Evolutionary conservation across 1,140 invertebrate genomes (phyloP).

Genomic region (Conopomorpha cramerella): DNA sequence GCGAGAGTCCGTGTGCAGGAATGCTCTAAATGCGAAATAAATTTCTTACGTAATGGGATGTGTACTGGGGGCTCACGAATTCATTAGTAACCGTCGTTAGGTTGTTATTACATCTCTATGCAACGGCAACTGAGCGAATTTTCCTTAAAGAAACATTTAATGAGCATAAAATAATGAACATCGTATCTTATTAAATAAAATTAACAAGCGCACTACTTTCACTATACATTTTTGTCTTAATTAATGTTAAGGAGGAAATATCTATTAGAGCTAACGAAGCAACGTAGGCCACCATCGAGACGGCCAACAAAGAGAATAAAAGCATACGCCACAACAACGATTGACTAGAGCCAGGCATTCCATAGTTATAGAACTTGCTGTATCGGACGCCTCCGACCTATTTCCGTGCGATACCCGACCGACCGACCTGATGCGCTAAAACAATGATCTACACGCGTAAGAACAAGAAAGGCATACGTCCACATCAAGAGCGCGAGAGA

Average conservation of each 20-base stretch:
- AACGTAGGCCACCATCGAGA: slow-evolving; percentile 46
- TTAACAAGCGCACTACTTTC: not conserved
- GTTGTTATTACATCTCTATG: no score
- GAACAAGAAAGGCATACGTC: slow-evolving; percentile 38
- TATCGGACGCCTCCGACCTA: slow-evolving; percentile 51
- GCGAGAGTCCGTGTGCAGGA: no score
- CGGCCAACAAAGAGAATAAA: slow-evolving; percentile 46
- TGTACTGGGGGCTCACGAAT: no score
- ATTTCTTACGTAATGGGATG: no score
- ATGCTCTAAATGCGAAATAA: no score
- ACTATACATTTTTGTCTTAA: not conserved
- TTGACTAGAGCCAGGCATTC: no score
- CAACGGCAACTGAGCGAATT: no score
- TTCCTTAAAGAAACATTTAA: no score
- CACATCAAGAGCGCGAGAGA: slow-evolving; percentile 28
- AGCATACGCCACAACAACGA: no score
- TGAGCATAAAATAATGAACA: no score
- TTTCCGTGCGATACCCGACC: slow-evolving; percentile 49
- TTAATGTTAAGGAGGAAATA: not conserved
- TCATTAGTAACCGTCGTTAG: no score
- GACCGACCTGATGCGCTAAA: slow-evolving; percentile 35
- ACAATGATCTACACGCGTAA: slow-evolving; percentile 46
- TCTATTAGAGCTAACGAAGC: not conserved
- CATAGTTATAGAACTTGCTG: no score
- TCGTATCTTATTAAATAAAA: not conserved